These are phyloP conservation scores for Calidris pygmaea DNA, from an alignment of 2,113 vertebrate genomes.

Conservation along the genomic window DNA sequence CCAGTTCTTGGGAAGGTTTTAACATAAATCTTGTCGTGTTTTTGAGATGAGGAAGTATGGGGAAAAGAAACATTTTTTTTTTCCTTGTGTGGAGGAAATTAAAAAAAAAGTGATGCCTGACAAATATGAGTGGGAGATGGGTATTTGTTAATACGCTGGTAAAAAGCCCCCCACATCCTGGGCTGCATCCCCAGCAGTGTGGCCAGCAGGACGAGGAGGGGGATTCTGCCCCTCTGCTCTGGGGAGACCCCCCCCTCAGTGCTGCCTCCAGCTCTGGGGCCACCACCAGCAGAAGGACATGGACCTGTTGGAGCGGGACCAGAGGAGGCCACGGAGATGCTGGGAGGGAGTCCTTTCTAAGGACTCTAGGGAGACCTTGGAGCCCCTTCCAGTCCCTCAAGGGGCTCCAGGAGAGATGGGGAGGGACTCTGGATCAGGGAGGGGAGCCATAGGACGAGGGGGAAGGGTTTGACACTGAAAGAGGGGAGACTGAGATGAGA, in stretches of 20 bases:
- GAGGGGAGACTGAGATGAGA: no score
- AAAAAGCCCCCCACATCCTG: not conserved
- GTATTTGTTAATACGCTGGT: not conserved
- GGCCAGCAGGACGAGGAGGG: not conserved
- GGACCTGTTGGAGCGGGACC: not conserved
- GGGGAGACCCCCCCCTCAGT: not conserved
- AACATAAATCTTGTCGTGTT: not conserved
- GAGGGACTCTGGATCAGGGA: no score
- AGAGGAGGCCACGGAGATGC: not conserved
- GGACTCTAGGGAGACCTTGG: no score
- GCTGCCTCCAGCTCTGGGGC: not conserved
- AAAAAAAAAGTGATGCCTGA: not conserved
- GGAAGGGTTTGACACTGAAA: no score
- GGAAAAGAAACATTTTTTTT: not conserved
- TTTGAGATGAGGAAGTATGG: not conserved
- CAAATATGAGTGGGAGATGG: accelerated
- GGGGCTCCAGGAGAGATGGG: no score
- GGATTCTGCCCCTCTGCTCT: not conserved
- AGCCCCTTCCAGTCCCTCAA: no score
- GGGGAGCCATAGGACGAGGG: no score
- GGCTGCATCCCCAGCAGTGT: not conserved
- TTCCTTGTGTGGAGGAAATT: not conserved
- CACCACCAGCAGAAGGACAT: not conserved
- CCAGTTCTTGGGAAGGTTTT: not conserved
- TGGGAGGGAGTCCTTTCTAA: no score